A percentile compares a stretch with the other conserved stretches of the same genome.
Conservation (phyloP, 2,113 vertebrate genomes). For the Mixornis gularis region DNA sequence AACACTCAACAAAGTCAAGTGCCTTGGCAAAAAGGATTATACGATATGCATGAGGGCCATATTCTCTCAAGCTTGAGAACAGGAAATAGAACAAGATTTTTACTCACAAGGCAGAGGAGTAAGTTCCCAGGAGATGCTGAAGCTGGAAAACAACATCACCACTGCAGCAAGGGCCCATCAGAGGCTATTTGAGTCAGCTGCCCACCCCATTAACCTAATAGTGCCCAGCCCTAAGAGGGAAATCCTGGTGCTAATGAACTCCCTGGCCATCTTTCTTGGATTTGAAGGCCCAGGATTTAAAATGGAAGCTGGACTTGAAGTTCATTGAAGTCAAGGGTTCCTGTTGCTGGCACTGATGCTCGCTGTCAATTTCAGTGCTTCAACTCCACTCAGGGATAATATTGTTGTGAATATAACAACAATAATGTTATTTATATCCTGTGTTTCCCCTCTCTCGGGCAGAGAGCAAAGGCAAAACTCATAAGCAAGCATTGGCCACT, state of each 20-base stretch:
- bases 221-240: background rate
- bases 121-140: background rate
- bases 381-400: background rate
- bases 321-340: background rate
- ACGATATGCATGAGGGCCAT: accelerated
- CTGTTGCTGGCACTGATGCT: background rate
- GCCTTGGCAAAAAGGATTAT: background rate
- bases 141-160: accelerated
- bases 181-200: background rate
- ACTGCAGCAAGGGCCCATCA: background rate
- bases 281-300: background rate
- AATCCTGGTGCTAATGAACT: background rate
- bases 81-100: background rate
- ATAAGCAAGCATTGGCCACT: background rate
- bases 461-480: background rate
- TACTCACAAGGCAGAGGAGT: background rate
- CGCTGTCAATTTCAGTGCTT: background rate
- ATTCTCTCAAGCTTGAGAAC: background rate
- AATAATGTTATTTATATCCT: background rate
- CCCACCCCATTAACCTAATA: background rate
- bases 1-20: background rate
- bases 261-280: background rate
- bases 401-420: background rate
- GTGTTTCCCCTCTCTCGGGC: background rate
- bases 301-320: background rate